Evolutionary conservation across 2,888 invertebrate species (phyloP), one percentile per base, ranked within the genome.

Genomic region (Melinaea menophilus): DNA sequence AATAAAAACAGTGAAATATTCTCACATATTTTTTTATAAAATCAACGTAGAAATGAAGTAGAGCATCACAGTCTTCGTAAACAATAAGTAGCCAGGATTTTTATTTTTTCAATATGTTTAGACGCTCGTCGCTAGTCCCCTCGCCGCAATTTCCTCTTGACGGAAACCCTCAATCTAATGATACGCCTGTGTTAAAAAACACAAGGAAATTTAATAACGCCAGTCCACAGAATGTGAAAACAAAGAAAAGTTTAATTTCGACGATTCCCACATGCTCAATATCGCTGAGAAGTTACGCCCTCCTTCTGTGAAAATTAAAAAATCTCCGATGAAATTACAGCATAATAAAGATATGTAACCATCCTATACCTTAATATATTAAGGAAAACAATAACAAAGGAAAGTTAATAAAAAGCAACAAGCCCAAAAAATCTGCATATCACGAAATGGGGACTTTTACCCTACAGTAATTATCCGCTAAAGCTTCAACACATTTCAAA

Each of bases 121-220:
- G 88, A 86, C 84, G 86, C 83, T 83, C 83, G 76, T 80, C 75
- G 79, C 81, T 79, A 81, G 85, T 87, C 89, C 88, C 87, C 88
- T 86, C 84, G 73, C 80, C 79, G 80, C 88, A 90, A 90, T 89
- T 90, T 90, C 89, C 89, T 90, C 88, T 88, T 88, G 89, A 89
- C 89, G 89, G 90, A 88, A 90, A 82, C 90, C 89, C 90, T 90
- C 90, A 89, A 90, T 91, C 90, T 90, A 91, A 91, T 90, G 91
- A 90, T 91, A 91, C 88, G 88, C 87, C 88, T 88, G 88, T 87
- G 90, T 90, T 91, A 90, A 91, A 91, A 91, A 91, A 90, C 90
- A 90, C 90, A 89, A 89, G 90, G 88, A 91, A 90, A 91, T 91
- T 91, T 91, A 91, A 91, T 91, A 91, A 90, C 89, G 87, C 81